A percentile compares a stretch with the other conserved stretches of the same genome.
phyloP scores from a whole-genome alignment of 2,888 invertebrate species.

The Hypena proboscidalis region DNA sequence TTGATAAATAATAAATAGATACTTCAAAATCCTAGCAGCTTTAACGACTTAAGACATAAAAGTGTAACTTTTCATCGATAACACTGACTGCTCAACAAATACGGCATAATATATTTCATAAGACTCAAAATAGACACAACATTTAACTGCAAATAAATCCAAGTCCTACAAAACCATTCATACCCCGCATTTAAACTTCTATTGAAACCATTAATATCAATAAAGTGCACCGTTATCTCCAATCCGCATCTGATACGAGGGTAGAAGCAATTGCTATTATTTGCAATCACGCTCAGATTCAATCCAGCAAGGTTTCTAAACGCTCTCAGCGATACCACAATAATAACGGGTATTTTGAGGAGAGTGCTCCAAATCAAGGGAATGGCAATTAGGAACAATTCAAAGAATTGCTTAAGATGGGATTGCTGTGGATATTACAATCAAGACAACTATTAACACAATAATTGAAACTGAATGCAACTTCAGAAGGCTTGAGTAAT shows the following conservation, averaged over 20 bases:
- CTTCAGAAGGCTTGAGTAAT: too few species aligned
- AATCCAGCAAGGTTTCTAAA: constrained; percentile 60
- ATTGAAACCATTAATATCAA: constrained; percentile 50
- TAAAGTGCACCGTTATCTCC: constrained; percentile 47
- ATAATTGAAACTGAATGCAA: not conserved
- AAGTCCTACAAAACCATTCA: constrained; percentile 16
- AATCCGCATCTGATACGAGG: constrained; percentile 34
- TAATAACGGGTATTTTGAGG: constrained; percentile 45
- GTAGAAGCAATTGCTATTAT: constrained; percentile 49
- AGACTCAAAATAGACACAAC: constrained; percentile 1
- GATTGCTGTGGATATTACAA: not conserved
- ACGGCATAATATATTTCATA: too few species aligned
- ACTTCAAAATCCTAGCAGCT: too few species aligned
- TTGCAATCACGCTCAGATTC: constrained; percentile 62
- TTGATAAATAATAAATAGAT: too few species aligned
- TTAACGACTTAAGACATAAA: too few species aligned
- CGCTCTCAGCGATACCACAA: constrained; percentile 45
- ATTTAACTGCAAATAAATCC: not conserved
- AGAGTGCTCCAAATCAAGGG: constrained; percentile 13
- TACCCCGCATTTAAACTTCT: constrained; percentile 20
- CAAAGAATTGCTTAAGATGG: not conserved
- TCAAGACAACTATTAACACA: not conserved
- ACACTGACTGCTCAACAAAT: too few species aligned
- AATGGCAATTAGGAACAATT: not conserved
- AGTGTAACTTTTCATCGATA: too few species aligned